Conservation (phyloP, 2,797 vertebrate genomes). For the Acanthornis magna region DNA sequence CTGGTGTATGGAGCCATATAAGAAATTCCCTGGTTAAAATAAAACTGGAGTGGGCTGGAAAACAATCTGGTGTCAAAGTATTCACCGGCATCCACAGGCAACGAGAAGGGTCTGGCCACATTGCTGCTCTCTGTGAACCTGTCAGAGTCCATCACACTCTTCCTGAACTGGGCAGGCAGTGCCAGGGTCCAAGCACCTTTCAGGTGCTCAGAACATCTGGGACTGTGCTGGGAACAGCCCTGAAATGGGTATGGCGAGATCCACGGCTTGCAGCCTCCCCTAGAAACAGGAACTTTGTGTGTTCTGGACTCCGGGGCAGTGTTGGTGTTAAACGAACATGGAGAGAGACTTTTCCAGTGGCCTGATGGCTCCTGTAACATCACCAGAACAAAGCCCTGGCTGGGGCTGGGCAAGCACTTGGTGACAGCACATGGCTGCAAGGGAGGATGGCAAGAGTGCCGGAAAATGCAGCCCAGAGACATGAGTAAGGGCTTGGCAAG, state of each 20-base stretch:
- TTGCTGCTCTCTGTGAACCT: background rate
- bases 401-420: background rate
- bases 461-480: slow-evolving; percentile 16
- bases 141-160: background rate
- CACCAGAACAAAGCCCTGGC: background rate
- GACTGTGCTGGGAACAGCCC: background rate
- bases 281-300: fast-evolving
- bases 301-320: fast-evolving
- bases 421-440: slow-evolving; percentile 2
- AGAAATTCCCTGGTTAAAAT: background rate
- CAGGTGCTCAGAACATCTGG: background rate
- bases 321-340: fast-evolving
- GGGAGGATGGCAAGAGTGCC: background rate
- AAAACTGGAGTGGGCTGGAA: background rate
- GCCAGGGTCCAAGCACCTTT: background rate
- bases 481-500: background rate
- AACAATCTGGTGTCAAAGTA: background rate
- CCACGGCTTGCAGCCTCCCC: background rate
- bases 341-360: background rate
- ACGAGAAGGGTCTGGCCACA: fast-evolving
- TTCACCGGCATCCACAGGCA: background rate
- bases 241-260: background rate
- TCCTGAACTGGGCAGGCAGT: background rate
- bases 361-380: background rate
- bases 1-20: background rate